Evolutionary conservation across 2,113 vertebrate species (phyloP), one percentile per base, ranked within the genome.

Genomic region (Dasyornis broadbenti): DNA sequence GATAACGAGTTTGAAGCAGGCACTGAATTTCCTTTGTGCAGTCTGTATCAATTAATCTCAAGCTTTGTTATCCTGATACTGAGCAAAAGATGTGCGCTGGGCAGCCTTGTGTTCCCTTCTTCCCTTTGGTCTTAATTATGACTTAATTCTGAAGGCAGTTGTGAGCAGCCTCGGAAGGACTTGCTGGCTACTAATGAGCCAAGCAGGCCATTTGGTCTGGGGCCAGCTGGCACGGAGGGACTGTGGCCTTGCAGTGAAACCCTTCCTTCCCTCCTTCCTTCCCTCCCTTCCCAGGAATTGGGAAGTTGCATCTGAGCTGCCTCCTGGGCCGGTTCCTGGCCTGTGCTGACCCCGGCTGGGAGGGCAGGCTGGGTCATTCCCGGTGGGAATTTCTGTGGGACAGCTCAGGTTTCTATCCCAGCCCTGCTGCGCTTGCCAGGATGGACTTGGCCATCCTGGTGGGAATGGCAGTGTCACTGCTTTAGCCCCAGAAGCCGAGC

Each of bases 401-500:
- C 8, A 7, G 54, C 44, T 79, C 50, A 0, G 33, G n/a, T 57
- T 69, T 37, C 52, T 78, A 47, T 37, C 20, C 30, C 30, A 65
- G 50, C 37, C 54, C n/a, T 18, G 9, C 59, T 19, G 35, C 19
- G 35, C 12, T 50, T 61, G 15, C 37, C 5, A 15, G 15, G 12
- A 2, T 5, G 6, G 42, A 1, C 19, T 30, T 16, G 42, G 71
- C 44, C 0, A 2, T 39, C 0, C 3, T 35, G 3, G 9, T 31
- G 45, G 28, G 61, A 86, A 45, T 52, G 47, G 49, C 82, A 10
- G 57, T 2, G 3, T 54, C 30, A 21, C 17, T 0, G 4, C 28
- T 24, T n/a, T 3, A 10, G 73, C 40, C 22, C 15, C 56, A 47
- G 47, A 59, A 10, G 17, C 30, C 6, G 6, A 2, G 6, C 30